Conservation (phyloP, 1,140 invertebrate genomes). For the Diachasmimorpha longicaudata region DNA sequence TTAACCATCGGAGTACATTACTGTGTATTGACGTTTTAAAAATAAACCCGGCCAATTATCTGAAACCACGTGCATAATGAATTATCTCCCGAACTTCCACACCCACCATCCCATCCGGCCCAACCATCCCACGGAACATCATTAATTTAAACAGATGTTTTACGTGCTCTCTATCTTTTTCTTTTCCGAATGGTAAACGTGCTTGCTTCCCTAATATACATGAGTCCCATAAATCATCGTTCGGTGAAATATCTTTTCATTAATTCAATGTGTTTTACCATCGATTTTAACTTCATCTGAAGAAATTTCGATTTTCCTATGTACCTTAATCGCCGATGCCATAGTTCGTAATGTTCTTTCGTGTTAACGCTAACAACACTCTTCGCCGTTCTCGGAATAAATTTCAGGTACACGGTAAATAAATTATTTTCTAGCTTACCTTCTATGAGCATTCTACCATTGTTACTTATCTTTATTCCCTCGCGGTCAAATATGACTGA, state of each 20-base stretch:
- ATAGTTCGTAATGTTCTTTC: neutral
- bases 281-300: neutral
- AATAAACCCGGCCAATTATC: too few relatives aligned
- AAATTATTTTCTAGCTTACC: slow-evolving; percentile 26
- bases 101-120: too few relatives aligned
- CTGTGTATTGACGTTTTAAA: too few relatives aligned
- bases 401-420: too few relatives aligned
- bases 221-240: slow-evolving; percentile 35
- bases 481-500: slow-evolving; percentile 36
- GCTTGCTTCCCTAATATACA: slow-evolving; percentile 29
- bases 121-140: too few relatives aligned
- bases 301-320: slow-evolving; percentile 31
- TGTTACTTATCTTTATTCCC: slow-evolving; percentile 18
- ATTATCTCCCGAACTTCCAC: too few relatives aligned
- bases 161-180: too few relatives aligned
- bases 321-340: neutral
- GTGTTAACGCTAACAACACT: neutral
- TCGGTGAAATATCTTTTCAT: neutral
- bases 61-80: too few relatives aligned
- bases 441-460: slow-evolving; percentile 25
- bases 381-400: too few relatives aligned
- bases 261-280: neutral
- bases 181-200: too few relatives aligned
- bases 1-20: too few relatives aligned
- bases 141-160: too few relatives aligned